A percentile compares a stretch with the other conserved stretches of the same genome.
Conservation (phyloP, 1,140 invertebrate genomes). For the Alviniconcha marisindica region DNA sequence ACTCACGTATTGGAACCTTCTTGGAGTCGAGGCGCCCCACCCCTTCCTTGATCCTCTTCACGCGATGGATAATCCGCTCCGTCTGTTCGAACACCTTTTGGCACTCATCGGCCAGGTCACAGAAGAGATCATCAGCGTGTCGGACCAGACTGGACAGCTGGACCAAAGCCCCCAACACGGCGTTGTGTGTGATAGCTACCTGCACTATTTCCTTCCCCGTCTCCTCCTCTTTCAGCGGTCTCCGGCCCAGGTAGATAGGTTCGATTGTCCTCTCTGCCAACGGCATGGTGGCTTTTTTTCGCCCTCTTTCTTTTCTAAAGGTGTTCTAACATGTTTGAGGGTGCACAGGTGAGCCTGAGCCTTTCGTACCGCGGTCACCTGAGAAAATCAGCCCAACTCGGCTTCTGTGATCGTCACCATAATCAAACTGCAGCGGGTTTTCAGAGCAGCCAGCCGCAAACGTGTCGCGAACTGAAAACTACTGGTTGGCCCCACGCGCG, state of each 20-base stretch:
- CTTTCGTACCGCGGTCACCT: background rate
- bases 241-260: constrained; percentile 59
- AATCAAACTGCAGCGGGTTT: too few relatives aligned
- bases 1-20: constrained; percentile 90
- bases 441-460: too few relatives aligned
- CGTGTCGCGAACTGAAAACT: constrained; percentile 1
- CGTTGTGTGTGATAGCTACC: constrained; percentile 84
- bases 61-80: constrained; percentile 80
- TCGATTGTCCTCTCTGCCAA: constrained; percentile 61
- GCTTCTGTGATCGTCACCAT: too few relatives aligned
- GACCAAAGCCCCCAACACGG: constrained; percentile 84
- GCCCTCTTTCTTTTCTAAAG: background rate
- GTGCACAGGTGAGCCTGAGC: background rate
- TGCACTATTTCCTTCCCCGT: constrained; percentile 50
- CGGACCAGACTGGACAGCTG: constrained; percentile 87
- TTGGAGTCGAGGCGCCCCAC: constrained; percentile 84
- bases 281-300: constrained; percentile 58
- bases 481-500: constrained; percentile 9
- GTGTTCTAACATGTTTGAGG: background rate
- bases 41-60: constrained; percentile 80
- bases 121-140: constrained; percentile 87
- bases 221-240: constrained; percentile 50
- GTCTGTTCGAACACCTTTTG: constrained; percentile 82
- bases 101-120: constrained; percentile 83
- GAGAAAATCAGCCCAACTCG: too few relatives aligned